Evolutionary conservation across 2,888 invertebrate genomes (phyloP), one percentile per base, ranked within the genome.

Genomic region (Caenorhabditis imperialis): DNA sequence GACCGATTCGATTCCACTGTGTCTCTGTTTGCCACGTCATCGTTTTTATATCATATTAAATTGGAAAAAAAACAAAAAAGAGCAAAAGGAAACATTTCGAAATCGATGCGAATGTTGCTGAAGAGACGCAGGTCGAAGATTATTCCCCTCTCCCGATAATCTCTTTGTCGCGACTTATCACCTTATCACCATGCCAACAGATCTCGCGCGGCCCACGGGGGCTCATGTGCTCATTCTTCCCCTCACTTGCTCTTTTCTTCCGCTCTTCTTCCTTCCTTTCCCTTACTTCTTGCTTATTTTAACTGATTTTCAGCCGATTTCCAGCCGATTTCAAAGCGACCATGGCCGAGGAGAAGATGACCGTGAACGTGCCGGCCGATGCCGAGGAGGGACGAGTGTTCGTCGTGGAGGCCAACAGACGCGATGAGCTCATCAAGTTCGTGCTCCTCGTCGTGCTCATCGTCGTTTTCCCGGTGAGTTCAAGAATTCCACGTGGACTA

Each of bases 391-490:
- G 71, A 30, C 69, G 80, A 22, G 81, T 81, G 20, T 81, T 81
- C 55, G 81, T 83, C 22, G 70, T 83, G 33, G 82, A 83, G 58
- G 77, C 81, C 54, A 70, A 80, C n/a, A 69, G 67, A 20, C 65
- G 78, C 8, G 81, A 83, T 40, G 77, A 81, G n/a, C 20, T 78
- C 20, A 69, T 80, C 71, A 81, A 80, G 61, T 61, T 67, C 14
- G 54, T 75, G 20, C 76, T 83, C 20, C 77, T 83, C 58, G 54
- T 81, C 54, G 38, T 83, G 18, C 76, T 83, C 54, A 80, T 83
- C 61, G 50, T 78, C 44, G 60, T 83, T 16, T 83, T 81, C 57
- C 82, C 82, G 30, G 82, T 82, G 38, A 57, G 78, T 67, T 81
- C 80, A 38, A 57, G 78, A 62, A 10, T 23, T 40, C 18, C 6